Base-by-base conservation (phyloP, 2,888 invertebrate species). In the Cyclophora punctaria region DNA sequence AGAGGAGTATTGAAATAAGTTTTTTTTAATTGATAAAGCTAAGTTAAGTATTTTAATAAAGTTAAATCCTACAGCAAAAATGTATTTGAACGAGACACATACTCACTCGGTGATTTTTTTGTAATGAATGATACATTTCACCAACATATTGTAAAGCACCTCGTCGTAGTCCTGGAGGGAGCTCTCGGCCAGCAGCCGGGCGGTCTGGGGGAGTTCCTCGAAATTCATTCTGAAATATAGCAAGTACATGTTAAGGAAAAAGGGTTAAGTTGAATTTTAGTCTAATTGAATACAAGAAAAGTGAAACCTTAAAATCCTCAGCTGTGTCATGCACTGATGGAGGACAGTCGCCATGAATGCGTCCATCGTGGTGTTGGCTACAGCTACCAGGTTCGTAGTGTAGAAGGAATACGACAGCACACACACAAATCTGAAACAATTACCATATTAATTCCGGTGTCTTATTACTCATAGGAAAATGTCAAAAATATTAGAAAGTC, bases 351-450 rank as follows among this genome's bases (percentile, higher is more conserved):
- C 85, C 49, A 87, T 73, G 57, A 87, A 83, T 0, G 85, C 86
- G 50, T 88, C 87, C 84, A 83, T 85, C 3, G 84, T 84, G 34
- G 87, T 88, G 61, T 87, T 87, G 7, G 84, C 86, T 46, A 87
- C 72, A 40, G 80, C 87, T 37, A 84, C 81, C 50, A 87, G 65
- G n/a, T 85, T 73, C 2, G 83, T 86, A 45, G 77, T 80, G 64
- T 78, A 79, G 70, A 75, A 82, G 45, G 86, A 80, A 62, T 86
- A 87, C 50, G 74, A 46, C 55, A 85, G 62, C 49, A 79, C 71
- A 45, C 62, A 35, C 3, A 56, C 51, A 55, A 87, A 86, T 54
- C 86, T 85, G 63, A 34, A 4, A 64, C 63, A 46, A 41, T 41
- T 46, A 3, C 34, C 3, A 20, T 20, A 20, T 20, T 20, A 20